Evolutionary conservation across 2,113 vertebrate species (phyloP).

Genomic region (Mastomys natalensis): DNA sequence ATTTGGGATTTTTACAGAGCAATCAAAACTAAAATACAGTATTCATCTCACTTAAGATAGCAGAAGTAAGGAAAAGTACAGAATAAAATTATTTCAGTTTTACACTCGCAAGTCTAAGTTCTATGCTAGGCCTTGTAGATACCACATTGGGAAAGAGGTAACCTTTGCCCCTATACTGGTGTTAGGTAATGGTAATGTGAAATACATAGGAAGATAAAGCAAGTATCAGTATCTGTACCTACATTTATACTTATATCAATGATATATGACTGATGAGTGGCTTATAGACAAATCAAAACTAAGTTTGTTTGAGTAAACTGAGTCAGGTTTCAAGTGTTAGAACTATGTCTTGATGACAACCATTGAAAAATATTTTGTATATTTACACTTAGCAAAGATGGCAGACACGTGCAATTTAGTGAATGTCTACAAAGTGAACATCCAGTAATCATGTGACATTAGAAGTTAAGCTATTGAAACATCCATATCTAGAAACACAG

Average conservation of each 20-base stretch:
- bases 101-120: not conserved
- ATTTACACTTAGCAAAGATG: not conserved
- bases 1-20: no score
- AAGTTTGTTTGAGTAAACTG: not conserved
- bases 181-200: not conserved
- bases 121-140: not conserved
- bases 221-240: not conserved
- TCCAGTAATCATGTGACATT: not conserved
- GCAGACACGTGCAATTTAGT: not conserved
- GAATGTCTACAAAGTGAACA: not conserved
- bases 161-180: not conserved
- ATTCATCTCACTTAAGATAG: not conserved
- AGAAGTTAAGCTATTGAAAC: not conserved
- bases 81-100: no score
- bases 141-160: not conserved
- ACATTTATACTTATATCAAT: not conserved
- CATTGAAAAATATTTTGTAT: not conserved
- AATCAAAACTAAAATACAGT: not conserved
- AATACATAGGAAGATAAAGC: not conserved
- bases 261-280: not conserved
- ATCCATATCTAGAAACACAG: not conserved
- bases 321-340: not conserved
- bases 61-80: not conserved
- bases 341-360: not conserved
- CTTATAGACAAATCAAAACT: not conserved